A percentile compares a stretch with the other conserved stretches of the same genome.
These are phyloP conservation scores for Drosophila tsacasi DNA, from an alignment of 1,140 invertebrate species.

Conservation along the genomic window DNA sequence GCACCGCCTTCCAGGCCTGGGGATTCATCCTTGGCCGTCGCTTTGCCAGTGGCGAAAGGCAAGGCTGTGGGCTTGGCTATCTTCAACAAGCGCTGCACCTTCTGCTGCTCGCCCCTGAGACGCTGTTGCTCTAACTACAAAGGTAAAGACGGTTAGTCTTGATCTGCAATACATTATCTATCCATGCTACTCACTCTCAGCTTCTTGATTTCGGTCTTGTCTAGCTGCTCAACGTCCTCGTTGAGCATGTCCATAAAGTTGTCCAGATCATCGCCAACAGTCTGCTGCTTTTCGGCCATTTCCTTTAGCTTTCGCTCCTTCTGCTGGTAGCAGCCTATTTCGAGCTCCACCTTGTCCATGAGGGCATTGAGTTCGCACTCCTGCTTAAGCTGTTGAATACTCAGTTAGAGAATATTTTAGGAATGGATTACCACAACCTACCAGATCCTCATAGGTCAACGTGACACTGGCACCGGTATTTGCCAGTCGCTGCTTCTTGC, in stretches of 20 bases:
- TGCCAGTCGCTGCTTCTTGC: slow-evolving; percentile 91
- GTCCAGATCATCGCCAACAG: slow-evolving; percentile 87
- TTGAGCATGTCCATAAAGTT: slow-evolving; percentile 90
- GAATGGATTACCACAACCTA: slow-evolving; percentile 64
- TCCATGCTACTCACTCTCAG: slow-evolving; percentile 84
- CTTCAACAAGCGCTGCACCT: slow-evolving; percentile 90
- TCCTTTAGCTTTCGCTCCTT: slow-evolving; percentile 81
- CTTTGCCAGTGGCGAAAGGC: slow-evolving; percentile 17
- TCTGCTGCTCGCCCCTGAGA: slow-evolving; percentile 89
- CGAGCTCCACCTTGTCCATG: slow-evolving; percentile 87
- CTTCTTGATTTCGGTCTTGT: slow-evolving; percentile 86
- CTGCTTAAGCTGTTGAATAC: slow-evolving; percentile 88
- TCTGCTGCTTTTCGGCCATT: slow-evolving; percentile 85
- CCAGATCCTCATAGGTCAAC: slow-evolving; percentile 92
- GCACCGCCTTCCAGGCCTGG: neutral
- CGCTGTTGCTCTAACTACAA: slow-evolving; percentile 88
- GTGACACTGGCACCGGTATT: slow-evolving; percentile 87
- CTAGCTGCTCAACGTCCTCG: slow-evolving; percentile 76
- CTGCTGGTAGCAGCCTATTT: slow-evolving; percentile 86
- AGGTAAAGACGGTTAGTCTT: neutral
- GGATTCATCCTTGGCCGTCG: neutral
- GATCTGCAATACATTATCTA: neutral
- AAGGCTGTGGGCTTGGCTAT: slow-evolving; percentile 89
- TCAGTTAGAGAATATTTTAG: neutral
- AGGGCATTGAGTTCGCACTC: slow-evolving; percentile 87